Base-by-base conservation (phyloP, 1,140 invertebrate species). In the Brachionus plicatilis region DNA sequence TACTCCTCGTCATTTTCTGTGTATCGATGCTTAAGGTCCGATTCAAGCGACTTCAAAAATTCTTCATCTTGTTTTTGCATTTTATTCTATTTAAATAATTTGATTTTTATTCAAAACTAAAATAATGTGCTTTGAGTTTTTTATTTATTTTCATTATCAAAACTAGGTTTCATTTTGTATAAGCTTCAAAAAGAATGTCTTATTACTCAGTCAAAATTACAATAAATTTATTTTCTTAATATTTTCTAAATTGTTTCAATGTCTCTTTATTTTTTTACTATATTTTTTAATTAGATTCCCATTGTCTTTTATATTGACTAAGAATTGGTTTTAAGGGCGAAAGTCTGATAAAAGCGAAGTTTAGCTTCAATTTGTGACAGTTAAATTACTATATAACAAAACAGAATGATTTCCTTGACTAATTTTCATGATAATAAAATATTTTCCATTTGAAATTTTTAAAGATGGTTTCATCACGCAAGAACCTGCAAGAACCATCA, bases 21-120 rank as follows among this genome's bases (percentile, higher is more conserved):
- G 12, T 76, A 76, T 24, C 72, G n/a, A 50, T 50, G 1, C 47
- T 50, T 9, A 3, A 76, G 43, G 20, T 76, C 43, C n/a, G 43
- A 47, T 50, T 76, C 29, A 8, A 76, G 20, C 14, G 27, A 2
- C 50, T 76, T 24, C 2, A 76, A 50, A 50, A 76, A 76, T 27
- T 76, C 45, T 27, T 50, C 72, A 76, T 76, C 72, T 9, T 76
- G 43, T 50, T 76, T 76, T 8, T 29, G 11, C 72, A 76, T 76
- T 76, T 50, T 76, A 12, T 45, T 43, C n/a, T 20, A 72, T 72
- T 43, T 20, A 41, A 29, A 43, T 72, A 72, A 41, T 72, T 70
- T 11, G 27, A 33, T 70, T 72, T 72, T 43, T 37, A 17, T 17
- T 41, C 9, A 70, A n/a, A 37, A 70, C n/a, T 6, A 43, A 72